phyloP scores from a whole-genome alignment of 2,113 vertebrate species.

The Ammodytes dubius region DNA sequence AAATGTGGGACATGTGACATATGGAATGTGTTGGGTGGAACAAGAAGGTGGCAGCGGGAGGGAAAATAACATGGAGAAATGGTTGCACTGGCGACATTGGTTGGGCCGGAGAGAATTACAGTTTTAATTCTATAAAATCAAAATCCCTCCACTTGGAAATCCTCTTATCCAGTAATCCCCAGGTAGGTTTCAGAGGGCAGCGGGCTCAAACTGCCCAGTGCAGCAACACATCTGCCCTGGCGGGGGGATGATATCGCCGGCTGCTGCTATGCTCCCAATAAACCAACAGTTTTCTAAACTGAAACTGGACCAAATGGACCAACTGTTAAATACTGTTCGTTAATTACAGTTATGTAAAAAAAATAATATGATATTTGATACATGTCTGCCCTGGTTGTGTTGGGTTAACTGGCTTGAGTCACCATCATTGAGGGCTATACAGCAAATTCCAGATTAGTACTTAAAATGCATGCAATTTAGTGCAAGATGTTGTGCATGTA shows the following conservation, averaged over 20 bases:
- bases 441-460: slow-evolving; percentile 4
- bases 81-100: slow-evolving; percentile 14
- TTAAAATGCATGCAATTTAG: not conserved
- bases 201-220: slow-evolving; percentile 58
- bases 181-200: slow-evolving; percentile 77
- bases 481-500: not conserved
- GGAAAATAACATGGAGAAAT: slow-evolving; percentile 37
- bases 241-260: slow-evolving; percentile 37
- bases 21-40: slow-evolving; percentile 9
- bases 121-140: slow-evolving; percentile 80
- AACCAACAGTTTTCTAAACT: slow-evolving; percentile 26
- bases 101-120: slow-evolving; percentile 71
- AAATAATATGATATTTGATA: slow-evolving; percentile 4
- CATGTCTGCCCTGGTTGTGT: not conserved
- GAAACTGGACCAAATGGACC: slow-evolving; percentile 12
- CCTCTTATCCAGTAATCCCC: slow-evolving; percentile 80
- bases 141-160: slow-evolving; percentile 77
- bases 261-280: slow-evolving; percentile 37
- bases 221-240: slow-evolving; percentile 71
- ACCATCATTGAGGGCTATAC: not conserved
- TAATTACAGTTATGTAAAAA: not conserved
- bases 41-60: not conserved
- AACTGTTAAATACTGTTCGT: not conserved
- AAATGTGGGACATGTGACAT: slow-evolving; percentile 47
- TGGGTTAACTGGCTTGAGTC: not conserved